A percentile compares a stretch with the other conserved stretches of the same genome.
These are phyloP conservation scores for Sus scrofa DNA, from an alignment of 2,113 vertebrate genomes.

Conservation along the genomic window DNA sequence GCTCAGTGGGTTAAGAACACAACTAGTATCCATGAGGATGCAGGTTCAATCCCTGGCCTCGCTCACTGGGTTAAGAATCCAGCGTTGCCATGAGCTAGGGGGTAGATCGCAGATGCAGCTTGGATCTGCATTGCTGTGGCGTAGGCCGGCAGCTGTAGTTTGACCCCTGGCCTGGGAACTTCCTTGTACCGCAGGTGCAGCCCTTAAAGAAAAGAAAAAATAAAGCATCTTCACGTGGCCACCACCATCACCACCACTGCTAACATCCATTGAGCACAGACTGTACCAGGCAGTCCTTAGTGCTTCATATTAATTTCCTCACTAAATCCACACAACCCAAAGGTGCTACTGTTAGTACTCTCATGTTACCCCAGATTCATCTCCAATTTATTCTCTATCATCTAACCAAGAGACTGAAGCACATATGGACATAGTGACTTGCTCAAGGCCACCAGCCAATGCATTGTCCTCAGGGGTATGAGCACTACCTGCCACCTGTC, in stretches of 20 bases:
- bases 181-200: too few species aligned
- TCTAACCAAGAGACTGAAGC: background rate
- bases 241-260: fast-evolving
- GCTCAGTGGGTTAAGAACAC: too few species aligned
- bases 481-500: background rate
- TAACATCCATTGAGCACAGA: fast-evolving
- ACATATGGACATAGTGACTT: background rate
- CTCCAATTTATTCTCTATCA: background rate
- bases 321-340: background rate
- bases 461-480: fast-evolving
- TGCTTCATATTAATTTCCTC: background rate
- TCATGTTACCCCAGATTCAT: background rate
- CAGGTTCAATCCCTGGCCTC: too few species aligned
- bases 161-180: too few species aligned
- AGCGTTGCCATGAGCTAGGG: too few species aligned
- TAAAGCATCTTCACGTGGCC: fast-evolving
- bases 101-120: too few species aligned
- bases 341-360: fast-evolving
- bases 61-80: too few species aligned
- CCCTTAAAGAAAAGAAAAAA: too few species aligned
- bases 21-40: too few species aligned
- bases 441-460: background rate
- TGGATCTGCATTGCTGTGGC: too few species aligned
- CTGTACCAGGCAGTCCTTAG: background rate
- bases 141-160: too few species aligned